Evolutionary conservation across 2,113 vertebrate species (phyloP).

Genomic region (Phyllopteryx taeniolatus): DNA sequence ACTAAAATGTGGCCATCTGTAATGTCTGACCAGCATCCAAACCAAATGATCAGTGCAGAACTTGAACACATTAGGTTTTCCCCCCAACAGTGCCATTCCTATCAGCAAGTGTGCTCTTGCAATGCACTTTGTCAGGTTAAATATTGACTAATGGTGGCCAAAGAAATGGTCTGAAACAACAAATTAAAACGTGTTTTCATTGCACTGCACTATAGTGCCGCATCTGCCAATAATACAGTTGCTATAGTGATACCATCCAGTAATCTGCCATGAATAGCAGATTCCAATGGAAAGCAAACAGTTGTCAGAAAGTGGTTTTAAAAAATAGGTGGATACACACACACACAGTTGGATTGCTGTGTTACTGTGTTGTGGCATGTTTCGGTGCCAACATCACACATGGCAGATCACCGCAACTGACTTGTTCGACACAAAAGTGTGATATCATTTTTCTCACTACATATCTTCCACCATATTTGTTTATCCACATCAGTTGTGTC

Average conservation of each 20-base stretch:
- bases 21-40: background rate
- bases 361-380: background rate
- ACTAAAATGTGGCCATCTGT: conserved; percentile 3
- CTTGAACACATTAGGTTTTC: background rate
- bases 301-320: conserved; percentile 6
- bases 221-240: conserved; percentile 59
- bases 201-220: conserved; percentile 35
- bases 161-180: background rate
- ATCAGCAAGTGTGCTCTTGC: background rate
- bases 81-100: background rate
- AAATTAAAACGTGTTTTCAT: conserved; percentile 30
- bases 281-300: conserved; percentile 28
- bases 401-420: background rate
- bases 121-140: background rate
- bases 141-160: conserved; percentile 6
- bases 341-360: background rate
- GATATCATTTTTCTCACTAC: background rate
- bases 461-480: background rate
- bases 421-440: background rate
- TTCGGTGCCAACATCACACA: background rate
- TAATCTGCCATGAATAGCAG: conserved; percentile 33
- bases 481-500: too few relatives aligned
- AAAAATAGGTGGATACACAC: background rate
- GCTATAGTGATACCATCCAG: conserved; percentile 63
- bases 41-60: background rate